A percentile compares a stretch with the other conserved stretches of the same genome.
Evolutionary conservation across 2,113 vertebrate genomes (phyloP).

Genomic region (Argyrosomus japonicus): DNA sequence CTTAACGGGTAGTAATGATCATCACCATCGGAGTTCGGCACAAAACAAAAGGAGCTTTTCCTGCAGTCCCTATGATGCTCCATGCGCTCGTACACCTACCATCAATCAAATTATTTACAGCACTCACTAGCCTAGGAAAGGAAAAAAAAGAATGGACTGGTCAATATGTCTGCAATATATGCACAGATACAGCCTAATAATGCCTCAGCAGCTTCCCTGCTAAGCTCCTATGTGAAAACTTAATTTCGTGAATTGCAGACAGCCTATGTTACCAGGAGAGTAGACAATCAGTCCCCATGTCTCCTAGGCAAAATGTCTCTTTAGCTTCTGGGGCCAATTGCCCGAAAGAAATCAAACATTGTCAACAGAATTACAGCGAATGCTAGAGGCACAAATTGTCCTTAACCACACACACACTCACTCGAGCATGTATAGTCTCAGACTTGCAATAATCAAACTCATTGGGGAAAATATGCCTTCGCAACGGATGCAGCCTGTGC

Average conservation of each 20-base stretch:
- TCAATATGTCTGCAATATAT: slow-evolving; percentile 41
- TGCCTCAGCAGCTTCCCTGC: slow-evolving; percentile 29
- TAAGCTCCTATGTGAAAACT: slow-evolving; percentile 26
- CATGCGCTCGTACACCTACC: slow-evolving; percentile 40
- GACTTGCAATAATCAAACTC: slow-evolving; percentile 56
- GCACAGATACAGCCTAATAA: slow-evolving; percentile 1
- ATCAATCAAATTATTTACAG: slow-evolving; percentile 63
- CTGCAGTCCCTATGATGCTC: slow-evolving; percentile 32
- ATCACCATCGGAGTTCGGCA: slow-evolving; percentile 49
- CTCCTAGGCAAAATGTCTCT: slow-evolving; percentile 56
- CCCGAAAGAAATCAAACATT: slow-evolving; percentile 56
- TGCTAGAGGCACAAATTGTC: slow-evolving; percentile 53
- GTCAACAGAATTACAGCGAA: slow-evolving; percentile 62
- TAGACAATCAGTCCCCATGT: slow-evolving; percentile 19
- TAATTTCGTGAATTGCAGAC: slow-evolving; percentile 39
- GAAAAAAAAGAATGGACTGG: slow-evolving; percentile 16
- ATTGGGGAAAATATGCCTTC: slow-evolving; percentile 38
- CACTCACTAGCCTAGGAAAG: slow-evolving; percentile 36
- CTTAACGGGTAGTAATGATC: slow-evolving; percentile 71
- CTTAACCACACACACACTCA: slow-evolving; percentile 40
- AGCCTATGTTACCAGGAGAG: background rate
- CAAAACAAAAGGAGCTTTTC: slow-evolving; percentile 56
- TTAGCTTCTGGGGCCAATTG: slow-evolving; percentile 38
- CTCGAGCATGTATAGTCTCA: slow-evolving; percentile 27
- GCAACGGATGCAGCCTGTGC: slow-evolving; percentile 45